Percentiles rank a stretch among this genome's conserved stretches.
Evolutionary conservation across 2,888 invertebrate species (phyloP).

Genomic region (Tanypteryx hageni): DNA sequence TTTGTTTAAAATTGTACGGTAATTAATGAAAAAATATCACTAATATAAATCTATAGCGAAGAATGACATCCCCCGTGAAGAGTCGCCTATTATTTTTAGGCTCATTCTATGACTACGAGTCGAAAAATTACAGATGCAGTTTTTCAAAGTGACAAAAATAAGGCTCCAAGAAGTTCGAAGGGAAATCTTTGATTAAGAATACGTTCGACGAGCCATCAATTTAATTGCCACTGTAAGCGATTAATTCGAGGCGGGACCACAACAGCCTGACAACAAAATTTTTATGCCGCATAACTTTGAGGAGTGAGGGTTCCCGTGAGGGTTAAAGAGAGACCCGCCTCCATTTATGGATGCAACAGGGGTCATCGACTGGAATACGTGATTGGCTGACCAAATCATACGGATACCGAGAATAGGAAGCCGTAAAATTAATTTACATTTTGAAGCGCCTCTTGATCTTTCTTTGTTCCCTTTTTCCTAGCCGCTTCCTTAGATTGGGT

Average conservation of each 20-base stretch:
- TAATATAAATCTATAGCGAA: no score
- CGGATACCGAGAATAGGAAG: background rate
- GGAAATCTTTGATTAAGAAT: background rate
- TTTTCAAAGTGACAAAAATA: no score
- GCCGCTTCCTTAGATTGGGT: no score
- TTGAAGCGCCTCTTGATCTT: background rate
- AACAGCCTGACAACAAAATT: background rate
- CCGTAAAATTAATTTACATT: conserved; percentile 10
- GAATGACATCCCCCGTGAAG: no score
- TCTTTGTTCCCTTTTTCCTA: no score
- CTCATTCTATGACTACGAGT: no score
- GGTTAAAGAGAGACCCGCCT: background rate
- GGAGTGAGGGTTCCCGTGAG: background rate
- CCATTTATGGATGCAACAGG: background rate
- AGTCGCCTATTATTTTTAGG: no score
- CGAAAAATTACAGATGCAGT: no score
- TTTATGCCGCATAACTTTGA: background rate
- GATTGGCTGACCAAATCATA: background rate
- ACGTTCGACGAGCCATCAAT: background rate
- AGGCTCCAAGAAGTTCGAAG: background rate
- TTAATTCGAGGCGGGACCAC: background rate
- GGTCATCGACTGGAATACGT: background rate
- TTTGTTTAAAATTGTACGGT: no score
- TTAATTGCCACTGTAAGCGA: background rate
- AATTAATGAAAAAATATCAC: no score